A percentile compares a stretch with the other conserved stretches of the same genome.
Evolutionary conservation across 2,797 vertebrate species (phyloP).

Genomic region (Molossus molossus): DNA sequence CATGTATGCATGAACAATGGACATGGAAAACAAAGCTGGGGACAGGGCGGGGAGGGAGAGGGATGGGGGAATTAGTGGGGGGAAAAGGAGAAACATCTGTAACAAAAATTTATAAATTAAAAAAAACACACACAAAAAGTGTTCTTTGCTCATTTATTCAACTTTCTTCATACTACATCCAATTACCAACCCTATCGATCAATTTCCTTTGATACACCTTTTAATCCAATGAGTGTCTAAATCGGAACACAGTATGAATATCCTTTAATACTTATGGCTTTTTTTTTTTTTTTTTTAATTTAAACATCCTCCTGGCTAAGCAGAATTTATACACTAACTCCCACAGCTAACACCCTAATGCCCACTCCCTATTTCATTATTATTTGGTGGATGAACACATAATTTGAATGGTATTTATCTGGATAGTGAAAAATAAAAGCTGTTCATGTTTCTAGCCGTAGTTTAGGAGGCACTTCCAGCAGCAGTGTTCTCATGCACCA

Average conservation of each 20-base stretch:
- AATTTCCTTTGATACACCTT: conserved; percentile 66
- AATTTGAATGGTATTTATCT: conserved; percentile 15
- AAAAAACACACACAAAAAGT: background rate
- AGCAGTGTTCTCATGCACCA: background rate
- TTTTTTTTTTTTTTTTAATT: background rate
- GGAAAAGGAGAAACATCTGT: too few relatives aligned
- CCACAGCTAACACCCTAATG: background rate
- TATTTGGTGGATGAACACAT: conserved; percentile 53
- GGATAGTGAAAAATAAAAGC: background rate
- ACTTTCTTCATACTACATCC: background rate
- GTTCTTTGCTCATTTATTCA: conserved; percentile 66
- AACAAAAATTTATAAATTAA: too few relatives aligned
- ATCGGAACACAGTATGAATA: conserved; percentile 47
- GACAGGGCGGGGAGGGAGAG: too few relatives aligned
- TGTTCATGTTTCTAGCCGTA: background rate
- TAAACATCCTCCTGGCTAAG: conserved; percentile 60
- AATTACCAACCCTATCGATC: conserved; percentile 27
- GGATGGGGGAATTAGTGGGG: too few relatives aligned
- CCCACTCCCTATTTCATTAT: conserved; percentile 44
- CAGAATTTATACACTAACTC: conserved; percentile 27
- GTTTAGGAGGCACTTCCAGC: conserved; percentile 13
- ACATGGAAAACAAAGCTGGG: too few relatives aligned
- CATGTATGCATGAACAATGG: too few relatives aligned
- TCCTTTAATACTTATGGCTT: background rate
- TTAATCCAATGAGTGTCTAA: conserved; percentile 8